phyloP scores from a whole-genome alignment of 2,888 invertebrate species.

The Platypus cylindrus region DNA sequence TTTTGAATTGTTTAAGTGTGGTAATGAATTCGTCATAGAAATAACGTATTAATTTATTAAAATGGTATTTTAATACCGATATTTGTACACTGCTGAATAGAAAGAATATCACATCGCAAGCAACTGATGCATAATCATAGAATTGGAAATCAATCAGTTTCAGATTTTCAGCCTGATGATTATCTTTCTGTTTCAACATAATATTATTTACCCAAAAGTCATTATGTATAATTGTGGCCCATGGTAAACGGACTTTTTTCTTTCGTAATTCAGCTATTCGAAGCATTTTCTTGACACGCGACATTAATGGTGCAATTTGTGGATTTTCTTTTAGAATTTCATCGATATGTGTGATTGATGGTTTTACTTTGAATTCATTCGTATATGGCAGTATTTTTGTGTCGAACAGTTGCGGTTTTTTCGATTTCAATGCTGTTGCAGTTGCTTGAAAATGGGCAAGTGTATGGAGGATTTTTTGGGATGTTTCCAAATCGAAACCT shows the following conservation, averaged over 20 bases:
- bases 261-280: constrained; percentile 3
- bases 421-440: constrained; percentile 38
- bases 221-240: constrained; percentile 39
- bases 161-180: constrained; percentile 22
- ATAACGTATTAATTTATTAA: constrained; percentile 35
- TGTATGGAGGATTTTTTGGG: constrained; percentile 34
- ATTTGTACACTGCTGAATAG: constrained; percentile 37
- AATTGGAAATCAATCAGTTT: constrained; percentile 46
- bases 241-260: constrained; percentile 21
- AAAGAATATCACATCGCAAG: constrained; percentile 41
- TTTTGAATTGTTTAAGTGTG: constrained; percentile 26
- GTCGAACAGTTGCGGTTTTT: constrained; percentile 32
- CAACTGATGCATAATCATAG: constrained; percentile 37
- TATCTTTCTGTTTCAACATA: constrained; percentile 34
- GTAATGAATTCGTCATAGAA: constrained; percentile 38
- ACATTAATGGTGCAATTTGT: constrained; percentile 3
- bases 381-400: constrained; percentile 30
- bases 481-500: constrained; percentile 39
- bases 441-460: constrained; percentile 44
- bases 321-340: constrained; percentile 7
- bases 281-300: constrained; percentile 1
- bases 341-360: constrained; percentile 1
- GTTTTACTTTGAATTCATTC: constrained; percentile 6
- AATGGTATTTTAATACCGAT: constrained; percentile 30
- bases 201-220: constrained; percentile 49